These are phyloP conservation scores for Ditylenchus dipsaci DNA, from an alignment of 1,140 invertebrate genomes.

Conservation along the genomic window DNA sequence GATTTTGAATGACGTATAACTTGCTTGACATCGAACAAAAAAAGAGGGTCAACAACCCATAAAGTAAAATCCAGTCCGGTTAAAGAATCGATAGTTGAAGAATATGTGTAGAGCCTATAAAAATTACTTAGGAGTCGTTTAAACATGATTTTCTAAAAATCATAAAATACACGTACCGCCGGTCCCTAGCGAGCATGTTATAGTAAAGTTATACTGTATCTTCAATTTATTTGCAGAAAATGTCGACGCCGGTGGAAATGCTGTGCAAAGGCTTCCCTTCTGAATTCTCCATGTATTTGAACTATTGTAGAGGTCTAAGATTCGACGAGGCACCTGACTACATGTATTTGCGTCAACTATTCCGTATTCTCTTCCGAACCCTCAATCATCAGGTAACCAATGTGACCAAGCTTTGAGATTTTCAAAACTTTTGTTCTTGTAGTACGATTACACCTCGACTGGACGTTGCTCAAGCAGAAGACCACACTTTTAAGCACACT, in stretches of 20 bases:
- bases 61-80: too few relatives aligned
- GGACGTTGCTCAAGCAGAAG: constrained; percentile 89
- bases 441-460: constrained; percentile 93
- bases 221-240: constrained; percentile 68
- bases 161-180: too few relatives aligned
- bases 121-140: too few relatives aligned
- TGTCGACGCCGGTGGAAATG: constrained; percentile 88
- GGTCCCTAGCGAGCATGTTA: too few relatives aligned
- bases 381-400: constrained; percentile 76
- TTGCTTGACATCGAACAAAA: too few relatives aligned
- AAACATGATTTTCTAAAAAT: too few relatives aligned
- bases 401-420: constrained; percentile 2
- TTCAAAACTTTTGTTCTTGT: constrained; percentile 21
- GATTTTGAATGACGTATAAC: too few relatives aligned
- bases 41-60: too few relatives aligned
- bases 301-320: constrained; percentile 86
- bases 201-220: too few relatives aligned
- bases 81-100: too few relatives aligned
- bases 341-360: constrained; percentile 92
- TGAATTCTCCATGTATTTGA: constrained; percentile 93
- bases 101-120: too few relatives aligned
- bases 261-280: constrained; percentile 90
- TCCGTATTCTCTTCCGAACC: constrained; percentile 95
- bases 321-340: constrained; percentile 96
- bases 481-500: constrained; percentile 47